A percentile compares a stretch with the other conserved stretches of the same genome.
phyloP scores from a whole-genome alignment of 2,888 invertebrate genomes.

The Philopedon plagiatum region DNA sequence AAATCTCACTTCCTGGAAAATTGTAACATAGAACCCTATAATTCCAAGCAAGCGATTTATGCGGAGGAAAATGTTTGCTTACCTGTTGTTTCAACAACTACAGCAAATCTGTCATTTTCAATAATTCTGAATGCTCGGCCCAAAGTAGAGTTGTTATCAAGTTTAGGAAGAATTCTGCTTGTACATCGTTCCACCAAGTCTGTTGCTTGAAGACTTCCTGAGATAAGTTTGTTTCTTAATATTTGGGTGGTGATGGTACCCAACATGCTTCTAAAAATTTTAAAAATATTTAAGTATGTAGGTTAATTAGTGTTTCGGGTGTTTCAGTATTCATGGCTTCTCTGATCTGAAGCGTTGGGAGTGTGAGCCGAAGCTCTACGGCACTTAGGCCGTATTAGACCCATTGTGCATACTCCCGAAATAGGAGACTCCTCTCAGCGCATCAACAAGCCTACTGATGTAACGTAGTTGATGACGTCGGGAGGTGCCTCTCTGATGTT shows the following conservation, averaged over 20 bases:
- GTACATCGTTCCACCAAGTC: constrained; percentile 78
- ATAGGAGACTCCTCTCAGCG: too few species aligned
- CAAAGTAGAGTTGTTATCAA: constrained; percentile 76
- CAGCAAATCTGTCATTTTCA: constrained; percentile 83
- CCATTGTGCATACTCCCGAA: too few species aligned
- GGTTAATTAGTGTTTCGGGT: too few species aligned
- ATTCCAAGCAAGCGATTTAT: neutral
- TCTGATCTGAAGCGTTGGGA: too few species aligned
- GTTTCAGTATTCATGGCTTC: too few species aligned
- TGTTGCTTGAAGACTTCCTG: constrained; percentile 72
- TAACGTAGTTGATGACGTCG: too few species aligned
- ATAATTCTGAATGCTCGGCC: constrained; percentile 84
- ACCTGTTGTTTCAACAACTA: constrained; percentile 72
- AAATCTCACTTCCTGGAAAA: too few species aligned
- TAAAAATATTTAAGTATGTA: neutral
- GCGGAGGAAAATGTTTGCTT: neutral
- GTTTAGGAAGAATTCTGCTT: constrained; percentile 81
- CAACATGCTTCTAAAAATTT: constrained; percentile 69
- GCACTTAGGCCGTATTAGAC: too few species aligned
- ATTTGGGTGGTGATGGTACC: constrained; percentile 81
- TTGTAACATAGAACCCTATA: too few species aligned
- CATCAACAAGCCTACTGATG: too few species aligned
- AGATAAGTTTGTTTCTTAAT: constrained; percentile 78
- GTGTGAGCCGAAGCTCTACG: too few species aligned
- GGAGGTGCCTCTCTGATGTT: too few species aligned